Percentiles rank a stretch among this genome's conserved stretches.
phyloP scores from a whole-genome alignment of 2,113 vertebrate genomes.

The Larimichthys polyactis region DNA sequence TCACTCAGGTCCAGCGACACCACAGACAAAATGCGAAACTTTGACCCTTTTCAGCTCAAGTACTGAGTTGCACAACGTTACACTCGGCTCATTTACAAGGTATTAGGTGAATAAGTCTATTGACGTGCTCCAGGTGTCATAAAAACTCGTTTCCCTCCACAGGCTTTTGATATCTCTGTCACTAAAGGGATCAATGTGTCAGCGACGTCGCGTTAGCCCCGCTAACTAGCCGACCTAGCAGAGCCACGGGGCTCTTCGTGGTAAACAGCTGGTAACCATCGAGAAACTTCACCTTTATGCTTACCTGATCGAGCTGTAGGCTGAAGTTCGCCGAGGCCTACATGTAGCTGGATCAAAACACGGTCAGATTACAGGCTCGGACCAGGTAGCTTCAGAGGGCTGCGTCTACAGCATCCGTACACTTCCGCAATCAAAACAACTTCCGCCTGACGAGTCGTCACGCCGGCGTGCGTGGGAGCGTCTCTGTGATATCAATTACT shows the following conservation, averaged over 20 bases:
- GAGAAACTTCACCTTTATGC: neutral
- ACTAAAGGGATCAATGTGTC: constrained; percentile 8
- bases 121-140: neutral
- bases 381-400: constrained; percentile 6
- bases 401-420: constrained; percentile 27
- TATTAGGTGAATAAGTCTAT: neutral
- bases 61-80: neutral
- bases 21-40: neutral
- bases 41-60: neutral
- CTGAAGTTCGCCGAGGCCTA: neutral
- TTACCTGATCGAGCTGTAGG: constrained; percentile 60
- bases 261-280: too few species aligned
- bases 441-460: constrained; percentile 49
- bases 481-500: neutral
- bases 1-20: neutral
- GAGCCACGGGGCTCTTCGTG: neutral
- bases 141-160: neutral
- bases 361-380: neutral
- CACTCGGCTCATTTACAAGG: neutral
- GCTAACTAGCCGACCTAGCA: constrained; percentile 53
- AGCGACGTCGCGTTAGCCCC: constrained; percentile 39
- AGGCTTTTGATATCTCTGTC: neutral
- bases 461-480: neutral
- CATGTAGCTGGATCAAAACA: constrained; percentile 27
- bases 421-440: constrained; percentile 76